Conservation (phyloP, 2,113 vertebrate species). For the Garra rufa region DNA sequence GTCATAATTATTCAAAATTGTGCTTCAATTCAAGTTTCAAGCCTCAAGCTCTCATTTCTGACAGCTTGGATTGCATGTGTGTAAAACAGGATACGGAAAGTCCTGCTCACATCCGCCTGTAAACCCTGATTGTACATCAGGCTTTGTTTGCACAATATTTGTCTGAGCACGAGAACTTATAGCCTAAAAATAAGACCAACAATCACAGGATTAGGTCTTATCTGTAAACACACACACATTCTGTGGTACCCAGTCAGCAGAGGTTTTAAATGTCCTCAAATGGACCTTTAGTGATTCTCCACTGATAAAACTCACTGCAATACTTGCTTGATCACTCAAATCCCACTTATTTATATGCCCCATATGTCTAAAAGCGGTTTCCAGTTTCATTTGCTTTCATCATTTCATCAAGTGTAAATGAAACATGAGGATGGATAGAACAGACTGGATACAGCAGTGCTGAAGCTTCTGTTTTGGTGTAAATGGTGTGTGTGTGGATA, state of each 20-base stretch:
- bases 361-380: not conserved
- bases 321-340: not conserved
- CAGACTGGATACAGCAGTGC: conserved; percentile 16
- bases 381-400: conserved; percentile 43
- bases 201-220: conserved; percentile 4
- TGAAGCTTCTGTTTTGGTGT: conserved; percentile 3
- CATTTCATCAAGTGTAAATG: conserved; percentile 23
- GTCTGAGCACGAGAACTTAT: not conserved
- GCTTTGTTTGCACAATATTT: conserved; percentile 10
- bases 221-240: conserved; percentile 9
- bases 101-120: conserved; percentile 6
- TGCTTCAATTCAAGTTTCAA: not conserved
- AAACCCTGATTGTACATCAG: conserved; percentile 10
- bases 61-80: not conserved
- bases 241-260: not conserved
- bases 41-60: not conserved
- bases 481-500: conserved; percentile 18
- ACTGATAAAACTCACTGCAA: not conserved
- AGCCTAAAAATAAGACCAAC: conserved; percentile 11
- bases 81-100: conserved; percentile 5
- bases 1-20: not conserved
- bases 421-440: conserved; percentile 30
- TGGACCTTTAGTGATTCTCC: not conserved
- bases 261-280: not conserved
- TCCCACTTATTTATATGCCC: not conserved